phyloP scores from a whole-genome alignment of 2,888 invertebrate genomes.

The Mycalesis mineus region DNA sequence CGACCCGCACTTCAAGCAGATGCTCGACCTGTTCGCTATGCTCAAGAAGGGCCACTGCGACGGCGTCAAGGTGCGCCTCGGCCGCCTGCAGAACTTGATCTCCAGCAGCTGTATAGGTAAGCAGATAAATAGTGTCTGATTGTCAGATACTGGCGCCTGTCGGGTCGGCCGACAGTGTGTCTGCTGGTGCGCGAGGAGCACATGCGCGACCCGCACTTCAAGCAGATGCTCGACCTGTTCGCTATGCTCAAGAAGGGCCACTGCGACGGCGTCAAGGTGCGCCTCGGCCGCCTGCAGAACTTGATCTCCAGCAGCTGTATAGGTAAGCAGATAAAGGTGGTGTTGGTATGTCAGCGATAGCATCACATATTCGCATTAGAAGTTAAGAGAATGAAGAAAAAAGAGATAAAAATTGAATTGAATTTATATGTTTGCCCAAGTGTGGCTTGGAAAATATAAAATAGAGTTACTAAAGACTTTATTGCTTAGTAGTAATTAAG shows the following conservation, averaged over 20 bases:
- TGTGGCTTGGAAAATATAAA: too few relatives aligned
- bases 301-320: conserved; percentile 98
- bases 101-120: conserved; percentile 97
- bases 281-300: conserved; percentile 96
- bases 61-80: conserved; percentile 96
- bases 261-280: conserved; percentile 96
- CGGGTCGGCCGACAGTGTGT: conserved; percentile 98
- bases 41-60: conserved; percentile 98
- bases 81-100: conserved; percentile 95
- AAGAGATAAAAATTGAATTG: too few relatives aligned
- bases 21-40: conserved; percentile 97
- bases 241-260: conserved; percentile 98
- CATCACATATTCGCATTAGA: conserved; percentile 95
- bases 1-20: conserved; percentile 97
- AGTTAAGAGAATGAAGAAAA: too few relatives aligned
- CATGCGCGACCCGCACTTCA: conserved; percentile 97
- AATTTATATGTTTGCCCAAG: too few relatives aligned
- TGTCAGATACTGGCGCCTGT: conserved; percentile 98
- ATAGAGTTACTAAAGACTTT: too few relatives aligned
- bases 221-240: conserved; percentile 96
- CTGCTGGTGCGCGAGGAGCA: conserved; percentile 96
- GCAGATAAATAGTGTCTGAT: conserved; percentile 41
- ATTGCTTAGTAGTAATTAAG: too few relatives aligned
- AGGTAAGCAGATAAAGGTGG: conserved; percentile 63
- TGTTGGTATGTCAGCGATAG: conserved; percentile 96